phyloP scores from a whole-genome alignment of 2,888 invertebrate genomes.

The Podabrus alpinus region DNA sequence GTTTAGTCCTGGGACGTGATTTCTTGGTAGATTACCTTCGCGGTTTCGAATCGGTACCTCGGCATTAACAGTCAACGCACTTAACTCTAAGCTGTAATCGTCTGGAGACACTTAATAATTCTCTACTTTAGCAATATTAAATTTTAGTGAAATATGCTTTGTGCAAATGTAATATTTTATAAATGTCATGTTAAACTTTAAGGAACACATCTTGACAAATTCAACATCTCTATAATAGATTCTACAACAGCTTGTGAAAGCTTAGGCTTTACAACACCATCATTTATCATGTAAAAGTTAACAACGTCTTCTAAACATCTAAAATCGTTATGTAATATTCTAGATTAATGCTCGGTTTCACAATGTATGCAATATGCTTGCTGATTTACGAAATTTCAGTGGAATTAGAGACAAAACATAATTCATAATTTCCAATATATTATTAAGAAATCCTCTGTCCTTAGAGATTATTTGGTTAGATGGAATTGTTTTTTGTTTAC shows the following conservation, averaged over 20 bases:
- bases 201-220: neutral
- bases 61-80: too few species aligned
- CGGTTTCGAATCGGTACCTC: too few species aligned
- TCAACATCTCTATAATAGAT: neutral
- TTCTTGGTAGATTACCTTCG: too few species aligned
- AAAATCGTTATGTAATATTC: neutral
- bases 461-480: neutral
- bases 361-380: neutral
- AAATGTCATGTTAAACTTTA: neutral
- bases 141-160: neutral
- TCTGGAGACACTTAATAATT: neutral
- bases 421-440: neutral
- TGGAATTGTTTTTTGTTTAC: neutral
- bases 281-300: conserved; percentile 1
- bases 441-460: neutral
- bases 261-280: neutral
- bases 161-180: neutral
- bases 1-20: too few species aligned
- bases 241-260: neutral
- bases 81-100: neutral
- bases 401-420: neutral
- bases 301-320: neutral
- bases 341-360: neutral
- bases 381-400: neutral
- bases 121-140: neutral